These are phyloP conservation scores for Pachyuromys duprasi DNA, from an alignment of 2,797 vertebrate species.

Conservation along the genomic window DNA sequence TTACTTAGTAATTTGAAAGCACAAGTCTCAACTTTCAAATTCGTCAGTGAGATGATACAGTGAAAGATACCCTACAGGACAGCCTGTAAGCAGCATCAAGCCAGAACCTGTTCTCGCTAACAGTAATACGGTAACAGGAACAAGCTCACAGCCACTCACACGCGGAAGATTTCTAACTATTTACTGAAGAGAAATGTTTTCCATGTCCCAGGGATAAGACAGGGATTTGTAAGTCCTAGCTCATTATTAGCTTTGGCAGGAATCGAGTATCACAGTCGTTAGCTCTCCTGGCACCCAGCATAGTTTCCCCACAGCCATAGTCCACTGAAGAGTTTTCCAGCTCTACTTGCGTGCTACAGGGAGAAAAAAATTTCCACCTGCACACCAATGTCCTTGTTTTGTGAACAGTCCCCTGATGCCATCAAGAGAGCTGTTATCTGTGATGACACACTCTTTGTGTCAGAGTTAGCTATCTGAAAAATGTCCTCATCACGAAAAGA, in stretches of 20 bases:
- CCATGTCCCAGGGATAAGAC: neutral
- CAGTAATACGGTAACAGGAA: neutral
- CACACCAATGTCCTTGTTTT: constrained; percentile 38
- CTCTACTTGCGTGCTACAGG: constrained; percentile 30
- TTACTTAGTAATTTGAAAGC: constrained; percentile 43
- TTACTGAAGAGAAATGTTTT: constrained; percentile 67
- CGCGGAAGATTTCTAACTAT: constrained; percentile 58
- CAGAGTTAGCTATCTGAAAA: constrained; percentile 38
- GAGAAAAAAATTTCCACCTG: constrained; percentile 20
- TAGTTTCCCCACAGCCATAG: neutral
- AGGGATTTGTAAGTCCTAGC: constrained; percentile 68
- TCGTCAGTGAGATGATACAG: constrained; percentile 52
- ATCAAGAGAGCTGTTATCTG: constrained; percentile 50
- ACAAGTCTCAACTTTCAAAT: constrained; percentile 58
- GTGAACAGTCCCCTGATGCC: constrained; percentile 51
- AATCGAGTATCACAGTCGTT: neutral
- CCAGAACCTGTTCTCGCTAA: constrained; percentile 45
- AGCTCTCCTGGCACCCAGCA: constrained; percentile 51
- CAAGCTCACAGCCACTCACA: constrained; percentile 59
- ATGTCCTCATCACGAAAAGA: constrained; percentile 10
- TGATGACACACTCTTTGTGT: neutral
- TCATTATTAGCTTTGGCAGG: constrained; percentile 67
- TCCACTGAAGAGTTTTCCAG: constrained; percentile 42
- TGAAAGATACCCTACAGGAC: constrained; percentile 27
- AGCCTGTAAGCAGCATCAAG: constrained; percentile 63